A percentile compares a stretch with the other conserved stretches of the same genome.
Conservation (phyloP, 1,140 invertebrate genomes). For the Calephelis virginiensis region DNA sequence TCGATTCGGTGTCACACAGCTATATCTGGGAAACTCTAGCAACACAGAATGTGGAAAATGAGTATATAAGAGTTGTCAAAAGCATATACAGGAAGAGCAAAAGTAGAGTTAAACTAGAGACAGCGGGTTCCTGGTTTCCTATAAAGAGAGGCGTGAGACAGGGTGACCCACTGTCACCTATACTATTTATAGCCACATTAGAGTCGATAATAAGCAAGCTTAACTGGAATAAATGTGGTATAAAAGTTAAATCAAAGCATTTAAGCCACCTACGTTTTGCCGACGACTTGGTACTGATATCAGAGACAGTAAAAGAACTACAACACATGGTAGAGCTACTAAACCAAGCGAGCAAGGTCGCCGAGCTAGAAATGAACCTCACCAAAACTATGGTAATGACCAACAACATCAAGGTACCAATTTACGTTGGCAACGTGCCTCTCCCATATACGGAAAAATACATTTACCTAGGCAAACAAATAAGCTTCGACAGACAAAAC, state of each 20-base stretch:
- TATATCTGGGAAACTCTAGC: slow-evolving; percentile 27
- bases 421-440: slow-evolving; percentile 8
- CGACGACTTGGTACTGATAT: too few species aligned
- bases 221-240: not conserved
- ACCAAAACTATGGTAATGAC: not conserved
- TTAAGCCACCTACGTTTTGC: slow-evolving; percentile 19
- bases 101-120: not conserved
- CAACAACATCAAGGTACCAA: not conserved
- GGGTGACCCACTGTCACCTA: not conserved
- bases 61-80: slow-evolving; percentile 30
- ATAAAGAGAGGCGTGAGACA: not conserved
- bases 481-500: too few species aligned
- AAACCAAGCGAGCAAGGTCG: slow-evolving; percentile 19
- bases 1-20: slow-evolving; percentile 26
- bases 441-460: slow-evolving; percentile 30
- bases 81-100: slow-evolving; percentile 21
- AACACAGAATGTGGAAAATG: slow-evolving; percentile 15
- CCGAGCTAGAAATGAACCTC: not conserved
- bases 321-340: slow-evolving; percentile 28
- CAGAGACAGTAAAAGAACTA: slow-evolving; percentile 21
- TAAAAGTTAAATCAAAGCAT: not conserved
- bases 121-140: too few species aligned
- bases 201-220: not conserved
- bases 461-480: too few species aligned
- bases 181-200: not conserved